Conservation (phyloP, 2,888 invertebrate species). For the Pachydiplax longipennis region DNA sequence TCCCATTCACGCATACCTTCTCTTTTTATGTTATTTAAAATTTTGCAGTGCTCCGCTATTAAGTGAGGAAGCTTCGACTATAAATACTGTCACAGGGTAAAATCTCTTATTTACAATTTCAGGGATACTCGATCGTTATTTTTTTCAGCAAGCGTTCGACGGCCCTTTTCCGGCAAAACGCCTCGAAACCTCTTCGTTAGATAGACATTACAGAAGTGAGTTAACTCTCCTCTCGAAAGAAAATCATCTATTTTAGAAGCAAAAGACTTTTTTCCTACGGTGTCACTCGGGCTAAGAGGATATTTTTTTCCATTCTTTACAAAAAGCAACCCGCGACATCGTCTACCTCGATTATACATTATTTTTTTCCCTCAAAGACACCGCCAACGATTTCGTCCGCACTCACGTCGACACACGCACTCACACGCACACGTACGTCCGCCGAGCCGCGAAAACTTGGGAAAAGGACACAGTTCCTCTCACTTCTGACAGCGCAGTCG, state of each 20-base stretch:
- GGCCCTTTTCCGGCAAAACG: background rate
- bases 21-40: too few species aligned
- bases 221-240: background rate
- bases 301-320: background rate
- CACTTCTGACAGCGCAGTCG: background rate
- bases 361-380: background rate
- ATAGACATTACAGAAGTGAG: background rate
- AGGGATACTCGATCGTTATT: background rate
- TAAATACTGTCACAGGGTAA: conserved; percentile 37
- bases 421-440: background rate
- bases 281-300: background rate
- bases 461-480: background rate
- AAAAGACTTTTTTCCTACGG: background rate
- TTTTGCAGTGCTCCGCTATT: background rate
- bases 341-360: background rate
- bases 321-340: background rate
- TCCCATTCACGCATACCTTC: background rate
- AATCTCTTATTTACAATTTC: conserved; percentile 24
- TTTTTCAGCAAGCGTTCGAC: background rate
- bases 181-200: background rate
- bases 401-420: background rate
- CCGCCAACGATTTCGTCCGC: background rate
- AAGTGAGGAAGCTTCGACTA: conserved; percentile 8
- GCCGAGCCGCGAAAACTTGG: background rate
- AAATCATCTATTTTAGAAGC: background rate